phyloP scores from a whole-genome alignment of 2,888 invertebrate species.

The Drosophila multiciliata region DNA sequence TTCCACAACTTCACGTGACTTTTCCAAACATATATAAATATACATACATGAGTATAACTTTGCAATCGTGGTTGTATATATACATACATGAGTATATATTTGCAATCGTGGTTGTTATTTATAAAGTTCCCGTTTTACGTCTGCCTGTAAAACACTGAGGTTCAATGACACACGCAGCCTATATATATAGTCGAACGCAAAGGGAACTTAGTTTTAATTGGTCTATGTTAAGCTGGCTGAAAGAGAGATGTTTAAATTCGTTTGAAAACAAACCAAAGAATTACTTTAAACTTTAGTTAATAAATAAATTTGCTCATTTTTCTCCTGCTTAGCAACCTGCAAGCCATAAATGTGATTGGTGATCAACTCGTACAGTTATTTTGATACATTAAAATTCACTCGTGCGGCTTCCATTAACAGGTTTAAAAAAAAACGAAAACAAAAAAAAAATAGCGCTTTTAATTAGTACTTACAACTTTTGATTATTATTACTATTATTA shows the following conservation, averaged over 20 bases:
- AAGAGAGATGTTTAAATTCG: constrained; percentile 4
- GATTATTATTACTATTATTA: constrained; percentile 29
- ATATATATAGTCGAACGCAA: constrained; percentile 1
- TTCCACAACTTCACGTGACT: constrained; percentile 11
- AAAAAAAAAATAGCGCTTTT: constrained; percentile 26
- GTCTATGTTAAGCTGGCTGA: neutral
- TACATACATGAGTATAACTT: neutral
- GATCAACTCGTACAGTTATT: neutral
- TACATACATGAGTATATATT: neutral
- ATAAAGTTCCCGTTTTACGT: neutral
- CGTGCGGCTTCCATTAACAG: constrained; percentile 59
- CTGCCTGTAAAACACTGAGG: neutral
- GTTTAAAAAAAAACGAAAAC: constrained; percentile 28
- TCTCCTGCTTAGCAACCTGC: neutral
- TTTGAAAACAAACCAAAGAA: neutral
- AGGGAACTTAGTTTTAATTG: neutral
- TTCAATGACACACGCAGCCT: constrained; percentile 16
- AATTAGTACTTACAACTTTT: constrained; percentile 39
- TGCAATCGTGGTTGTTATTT: too few species aligned
- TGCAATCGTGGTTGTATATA: neutral
- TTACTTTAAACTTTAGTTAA: neutral
- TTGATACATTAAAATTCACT: constrained; percentile 28
- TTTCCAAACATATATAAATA: constrained; percentile 1
- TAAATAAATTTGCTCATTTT: neutral
- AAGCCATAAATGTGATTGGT: neutral